Percentiles rank a stretch among this genome's conserved stretches.
These are phyloP conservation scores for Diplodus puntazzo DNA, from an alignment of 2,797 vertebrate species.

Conservation along the genomic window DNA sequence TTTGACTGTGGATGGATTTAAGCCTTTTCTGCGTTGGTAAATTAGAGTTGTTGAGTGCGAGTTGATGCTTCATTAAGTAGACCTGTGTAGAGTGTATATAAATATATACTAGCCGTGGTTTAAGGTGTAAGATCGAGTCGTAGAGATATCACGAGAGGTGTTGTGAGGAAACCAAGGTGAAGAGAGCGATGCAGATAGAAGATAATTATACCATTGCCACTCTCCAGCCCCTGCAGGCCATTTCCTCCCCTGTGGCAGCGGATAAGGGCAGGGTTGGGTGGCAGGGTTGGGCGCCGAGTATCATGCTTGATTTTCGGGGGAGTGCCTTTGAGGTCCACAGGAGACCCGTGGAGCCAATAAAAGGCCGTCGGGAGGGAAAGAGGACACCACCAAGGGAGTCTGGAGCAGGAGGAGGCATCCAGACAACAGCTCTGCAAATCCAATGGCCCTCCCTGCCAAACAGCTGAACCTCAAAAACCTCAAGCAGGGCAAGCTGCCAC, in stretches of 20 bases:
- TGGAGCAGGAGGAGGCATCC: constrained; percentile 79
- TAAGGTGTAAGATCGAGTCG: constrained; percentile 14
- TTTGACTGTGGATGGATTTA: constrained; percentile 32
- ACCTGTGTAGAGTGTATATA: too few relatives aligned
- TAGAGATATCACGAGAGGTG: constrained; percentile 23
- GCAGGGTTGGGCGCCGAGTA: constrained; percentile 17
- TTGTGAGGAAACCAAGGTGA: constrained; percentile 38
- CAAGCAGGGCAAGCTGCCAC: constrained; percentile 66
- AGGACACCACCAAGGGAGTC: constrained; percentile 76
- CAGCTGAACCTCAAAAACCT: constrained; percentile 74
- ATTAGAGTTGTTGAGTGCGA: not conserved
- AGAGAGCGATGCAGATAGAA: constrained; percentile 28
- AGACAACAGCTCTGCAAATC: constrained; percentile 83
- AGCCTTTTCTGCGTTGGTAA: constrained; percentile 15
- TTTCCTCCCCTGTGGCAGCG: constrained; percentile 21
- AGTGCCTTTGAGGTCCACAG: constrained; percentile 46
- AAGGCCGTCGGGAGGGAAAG: constrained; percentile 61
- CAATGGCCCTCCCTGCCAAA: constrained; percentile 71
- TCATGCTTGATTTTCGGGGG: constrained; percentile 18
- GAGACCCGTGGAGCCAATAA: constrained; percentile 49
- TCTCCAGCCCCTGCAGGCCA: constrained; percentile 14
- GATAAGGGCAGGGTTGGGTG: constrained; percentile 2
- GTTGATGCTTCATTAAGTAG: not conserved
- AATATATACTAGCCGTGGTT: not conserved
- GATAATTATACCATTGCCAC: constrained; percentile 45